phyloP scores from a whole-genome alignment of 2,888 invertebrate species.

The Noctua janthina region DNA sequence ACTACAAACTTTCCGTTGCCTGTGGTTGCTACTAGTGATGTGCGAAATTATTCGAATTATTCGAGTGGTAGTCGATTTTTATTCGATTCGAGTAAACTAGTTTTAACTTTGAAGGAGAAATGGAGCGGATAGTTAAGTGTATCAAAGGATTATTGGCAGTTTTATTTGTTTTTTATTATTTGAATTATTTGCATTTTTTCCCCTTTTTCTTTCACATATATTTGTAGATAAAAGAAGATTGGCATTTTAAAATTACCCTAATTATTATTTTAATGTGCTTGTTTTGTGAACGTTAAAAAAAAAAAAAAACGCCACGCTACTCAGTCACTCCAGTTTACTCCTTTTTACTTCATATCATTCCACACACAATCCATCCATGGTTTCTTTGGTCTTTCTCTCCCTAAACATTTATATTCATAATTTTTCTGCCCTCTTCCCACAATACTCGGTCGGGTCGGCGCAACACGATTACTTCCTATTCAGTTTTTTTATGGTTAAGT shows the following conservation, averaged over 20 bases:
- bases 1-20: conserved; percentile 77
- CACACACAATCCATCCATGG: too few species aligned
- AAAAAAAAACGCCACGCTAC: too few species aligned
- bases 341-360: too few species aligned
- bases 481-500: too few species aligned
- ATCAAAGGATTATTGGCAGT: not conserved
- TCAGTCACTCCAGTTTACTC: too few species aligned
- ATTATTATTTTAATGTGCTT: too few species aligned
- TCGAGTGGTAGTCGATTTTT: conserved; percentile 43
- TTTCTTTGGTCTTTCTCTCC: too few species aligned
- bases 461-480: too few species aligned
- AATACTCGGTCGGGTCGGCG: not conserved
- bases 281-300: too few species aligned
- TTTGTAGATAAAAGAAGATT: not conserved
- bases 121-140: conserved; percentile 14
- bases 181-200: not conserved
- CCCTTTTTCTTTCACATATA: not conserved
- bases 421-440: not conserved
- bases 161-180: conserved; percentile 1
- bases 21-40: conserved; percentile 66
- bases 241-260: not conserved
- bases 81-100: conserved; percentile 8
- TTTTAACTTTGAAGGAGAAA: conserved; percentile 22
- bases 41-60: conserved; percentile 35
- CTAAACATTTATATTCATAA: not conserved